A percentile compares a stretch with the other conserved stretches of the same genome.
Evolutionary conservation across 2,797 vertebrate genomes (phyloP).

Genomic region (Aplochiton taeniatus): DNA sequence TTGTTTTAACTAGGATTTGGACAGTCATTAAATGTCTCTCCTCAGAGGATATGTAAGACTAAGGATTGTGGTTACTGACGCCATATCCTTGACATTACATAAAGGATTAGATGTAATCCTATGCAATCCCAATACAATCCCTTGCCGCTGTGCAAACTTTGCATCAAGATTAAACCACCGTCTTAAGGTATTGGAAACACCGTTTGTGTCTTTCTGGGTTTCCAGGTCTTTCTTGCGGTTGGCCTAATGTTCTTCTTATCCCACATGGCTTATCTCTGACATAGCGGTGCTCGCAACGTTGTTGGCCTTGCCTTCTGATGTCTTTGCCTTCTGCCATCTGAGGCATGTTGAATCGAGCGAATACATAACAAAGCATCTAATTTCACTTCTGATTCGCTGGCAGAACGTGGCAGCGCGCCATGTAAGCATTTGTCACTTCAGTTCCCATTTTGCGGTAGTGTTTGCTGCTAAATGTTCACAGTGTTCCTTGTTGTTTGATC

Average conservation of each 20-base stretch:
- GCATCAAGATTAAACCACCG: slow-evolving; percentile 54
- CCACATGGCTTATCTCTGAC: too few species aligned
- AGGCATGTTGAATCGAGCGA: slow-evolving; percentile 40
- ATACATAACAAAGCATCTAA: slow-evolving; percentile 29
- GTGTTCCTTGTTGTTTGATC: slow-evolving; percentile 52
- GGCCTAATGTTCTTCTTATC: too few species aligned
- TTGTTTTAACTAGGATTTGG: slow-evolving; percentile 50
- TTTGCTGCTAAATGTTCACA: slow-evolving; percentile 52
- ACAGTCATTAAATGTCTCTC: slow-evolving; percentile 44
- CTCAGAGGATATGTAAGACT: slow-evolving; percentile 23
- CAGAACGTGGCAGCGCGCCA: slow-evolving; percentile 17
- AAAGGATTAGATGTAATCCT: slow-evolving; percentile 66
- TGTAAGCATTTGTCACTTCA: slow-evolving; percentile 51
- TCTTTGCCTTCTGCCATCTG: slow-evolving; percentile 46
- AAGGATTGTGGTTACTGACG: slow-evolving; percentile 25
- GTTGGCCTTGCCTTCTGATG: slow-evolving; percentile 34
- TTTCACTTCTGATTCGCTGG: slow-evolving; percentile 44
- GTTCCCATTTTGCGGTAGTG: slow-evolving; percentile 38
- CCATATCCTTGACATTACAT: slow-evolving; percentile 54
- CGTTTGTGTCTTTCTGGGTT: too few species aligned
- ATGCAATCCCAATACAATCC: slow-evolving; percentile 44
- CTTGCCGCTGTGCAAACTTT: slow-evolving; percentile 33
- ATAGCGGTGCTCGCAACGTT: slow-evolving; percentile 22
- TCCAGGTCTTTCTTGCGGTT: too few species aligned
- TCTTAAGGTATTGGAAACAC: slow-evolving; percentile 25